Evolutionary conservation across 1,140 invertebrate species (phyloP), one percentile per base, ranked within the genome.

Genomic region (Camponotus pennsylvanicus): DNA sequence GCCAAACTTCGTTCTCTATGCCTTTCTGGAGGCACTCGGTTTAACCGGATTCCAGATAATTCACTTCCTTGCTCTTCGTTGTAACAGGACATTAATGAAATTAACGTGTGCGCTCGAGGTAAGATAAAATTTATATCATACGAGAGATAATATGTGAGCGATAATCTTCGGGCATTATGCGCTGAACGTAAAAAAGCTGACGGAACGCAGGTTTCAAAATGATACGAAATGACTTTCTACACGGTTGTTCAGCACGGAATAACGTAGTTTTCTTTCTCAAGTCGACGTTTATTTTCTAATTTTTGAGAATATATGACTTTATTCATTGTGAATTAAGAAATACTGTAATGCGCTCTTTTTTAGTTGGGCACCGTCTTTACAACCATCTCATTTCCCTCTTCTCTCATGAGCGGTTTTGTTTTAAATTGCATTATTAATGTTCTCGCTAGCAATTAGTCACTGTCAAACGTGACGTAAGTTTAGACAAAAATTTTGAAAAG

Each of bases 71-170:
- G 57, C 55, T 86, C 52, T n/a, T 57, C 64, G 37, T 70, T 67
- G 71, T 86, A 63, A 59, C 61, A 69, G 73, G 73, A 86, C 84
- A 88, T 88, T 90, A 90, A 90, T 57, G 61, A 88, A 82, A 90
- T 90, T 88, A 88, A 90, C 89, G 87, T 82, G 59, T 42, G 67
- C 66, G 61, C 66, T 76, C 82, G 84, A 59, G 83, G 55, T 73
- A 85, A 77, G 85, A 63, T 86, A 64, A 88, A 90, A 90, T 90
- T 90, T 88, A 90, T 90, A 79, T 85, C 77, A 27, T 40, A 70
- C 77, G 55, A 34, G 79, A 75, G 42, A 83, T 32, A 75, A 61
- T 61, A 83, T 45, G 34, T 55, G 57, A 57, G 69, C 69, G 69
- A 75, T 83, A 75, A 32, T 75, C 79, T 73, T 83, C 69, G 79